phyloP scores from a whole-genome alignment of 2,888 invertebrate species.

The Calameuta filiformis region DNA sequence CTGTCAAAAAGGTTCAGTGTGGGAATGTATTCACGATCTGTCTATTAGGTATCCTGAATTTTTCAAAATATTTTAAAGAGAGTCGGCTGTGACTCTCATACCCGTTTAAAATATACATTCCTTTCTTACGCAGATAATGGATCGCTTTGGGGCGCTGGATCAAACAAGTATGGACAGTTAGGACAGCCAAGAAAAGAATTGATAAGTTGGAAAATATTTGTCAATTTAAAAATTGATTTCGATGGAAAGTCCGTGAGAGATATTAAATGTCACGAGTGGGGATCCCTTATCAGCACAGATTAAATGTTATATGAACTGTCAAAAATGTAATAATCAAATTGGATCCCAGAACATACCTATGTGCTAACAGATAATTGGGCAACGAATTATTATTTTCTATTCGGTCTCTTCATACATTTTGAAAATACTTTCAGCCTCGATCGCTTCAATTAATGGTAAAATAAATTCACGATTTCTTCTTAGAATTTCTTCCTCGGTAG shows the following conservation, averaged over 20 bases:
- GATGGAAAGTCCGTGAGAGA: constrained; percentile 36
- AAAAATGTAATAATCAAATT: not conserved
- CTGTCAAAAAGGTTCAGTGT: constrained; percentile 72
- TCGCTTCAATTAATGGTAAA: constrained; percentile 42
- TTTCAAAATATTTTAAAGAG: not conserved
- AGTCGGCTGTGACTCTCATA: not conserved
- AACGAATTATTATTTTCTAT: not conserved
- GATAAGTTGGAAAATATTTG: constrained; percentile 37
- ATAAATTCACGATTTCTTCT: constrained; percentile 31
- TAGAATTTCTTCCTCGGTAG: constrained; percentile 33
- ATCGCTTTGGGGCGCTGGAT: constrained; percentile 80
- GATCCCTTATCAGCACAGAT: constrained; percentile 48
- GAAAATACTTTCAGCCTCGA: constrained; percentile 24
- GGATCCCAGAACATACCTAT: not conserved
- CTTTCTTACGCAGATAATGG: constrained; percentile 69
- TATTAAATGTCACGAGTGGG: constrained; percentile 62
- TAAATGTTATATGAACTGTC: constrained; percentile 17
- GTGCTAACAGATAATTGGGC: not conserved
- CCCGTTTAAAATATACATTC: constrained; percentile 19
- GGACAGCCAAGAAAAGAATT: constrained; percentile 60
- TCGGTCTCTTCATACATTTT: not conserved
- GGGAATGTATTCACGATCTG: constrained; percentile 83
- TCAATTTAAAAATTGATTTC: constrained; percentile 40
- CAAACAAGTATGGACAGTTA: constrained; percentile 86
- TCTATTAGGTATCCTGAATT: constrained; percentile 68